These are phyloP conservation scores for Eumacrocentrus americanus DNA, from an alignment of 2,888 invertebrate genomes.

Conservation along the genomic window DNA sequence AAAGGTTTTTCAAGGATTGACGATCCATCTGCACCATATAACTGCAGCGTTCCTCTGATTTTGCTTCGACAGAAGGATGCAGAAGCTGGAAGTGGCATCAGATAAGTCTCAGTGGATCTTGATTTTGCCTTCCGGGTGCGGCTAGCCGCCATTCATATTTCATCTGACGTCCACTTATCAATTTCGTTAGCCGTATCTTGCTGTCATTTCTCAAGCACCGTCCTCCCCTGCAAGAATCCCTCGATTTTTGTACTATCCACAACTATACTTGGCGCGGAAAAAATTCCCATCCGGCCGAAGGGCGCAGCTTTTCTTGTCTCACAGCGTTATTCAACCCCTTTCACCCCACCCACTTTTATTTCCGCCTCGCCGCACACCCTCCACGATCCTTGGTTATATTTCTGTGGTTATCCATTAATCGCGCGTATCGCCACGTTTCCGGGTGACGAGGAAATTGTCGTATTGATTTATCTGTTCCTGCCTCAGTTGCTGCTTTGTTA, in stretches of 20 bases:
- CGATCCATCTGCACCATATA: too few species aligned
- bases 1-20: too few species aligned
- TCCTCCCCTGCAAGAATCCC: conserved; percentile 13
- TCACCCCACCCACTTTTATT: conserved; percentile 25
- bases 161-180: conserved; percentile 50
- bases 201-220: conserved; percentile 47
- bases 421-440: conserved; percentile 34
- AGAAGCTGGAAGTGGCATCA: neutral
- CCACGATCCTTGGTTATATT: conserved; percentile 8
- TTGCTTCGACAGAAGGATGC: too few species aligned
- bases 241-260: conserved; percentile 21
- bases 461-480: conserved; percentile 8
- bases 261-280: conserved; percentile 25
- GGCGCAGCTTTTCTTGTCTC: conserved; percentile 17
- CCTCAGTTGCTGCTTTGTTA: neutral
- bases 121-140: neutral
- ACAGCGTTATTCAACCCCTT: conserved; percentile 1
- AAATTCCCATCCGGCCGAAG: conserved; percentile 20
- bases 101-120: conserved; percentile 6
- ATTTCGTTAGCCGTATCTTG: conserved; percentile 45
- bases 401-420: conserved; percentile 38
- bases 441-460: conserved; percentile 25
- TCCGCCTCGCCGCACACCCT: conserved; percentile 39
- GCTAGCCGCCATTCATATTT: conserved; percentile 47
- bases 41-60: too few species aligned